Percentiles rank a stretch among this genome's conserved stretches.
These are phyloP conservation scores for Amblyjoppa fuscipennis DNA, from an alignment of 2,888 invertebrate genomes.

Conservation along the genomic window DNA sequence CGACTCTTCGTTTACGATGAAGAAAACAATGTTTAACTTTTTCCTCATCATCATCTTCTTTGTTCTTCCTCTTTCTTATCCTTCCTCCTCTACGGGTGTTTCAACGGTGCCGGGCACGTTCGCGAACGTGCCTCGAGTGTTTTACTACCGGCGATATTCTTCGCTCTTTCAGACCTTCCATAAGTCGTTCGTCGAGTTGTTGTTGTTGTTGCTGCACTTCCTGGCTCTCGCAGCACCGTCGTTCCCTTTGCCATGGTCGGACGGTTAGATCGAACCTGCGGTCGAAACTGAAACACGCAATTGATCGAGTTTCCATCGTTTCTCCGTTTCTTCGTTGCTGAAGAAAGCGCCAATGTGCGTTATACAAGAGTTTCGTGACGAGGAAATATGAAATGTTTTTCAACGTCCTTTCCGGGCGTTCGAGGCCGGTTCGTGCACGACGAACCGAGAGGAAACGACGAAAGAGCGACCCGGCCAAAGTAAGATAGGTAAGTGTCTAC, in stretches of 20 bases:
- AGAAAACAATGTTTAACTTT: neutral
- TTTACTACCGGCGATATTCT: slow-evolving; percentile 6
- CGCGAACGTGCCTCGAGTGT: slow-evolving; percentile 11
- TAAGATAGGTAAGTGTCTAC: slow-evolving; percentile 54
- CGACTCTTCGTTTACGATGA: neutral
- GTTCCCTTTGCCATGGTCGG: neutral
- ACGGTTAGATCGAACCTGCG: slow-evolving; percentile 28
- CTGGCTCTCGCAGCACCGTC: neutral
- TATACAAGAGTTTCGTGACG: neutral
- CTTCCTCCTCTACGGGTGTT: no score
- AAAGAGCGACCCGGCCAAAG: neutral
- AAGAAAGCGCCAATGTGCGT: neutral
- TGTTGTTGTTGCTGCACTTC: slow-evolving; percentile 1
- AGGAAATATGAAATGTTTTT: neutral
- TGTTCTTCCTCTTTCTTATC: no score
- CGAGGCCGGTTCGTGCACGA: neutral
- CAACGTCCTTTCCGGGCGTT: neutral
- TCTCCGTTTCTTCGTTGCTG: slow-evolving; percentile 8
- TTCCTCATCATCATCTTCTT: neutral
- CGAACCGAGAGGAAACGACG: slow-evolving; percentile 22
- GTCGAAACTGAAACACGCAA: slow-evolving; percentile 32
- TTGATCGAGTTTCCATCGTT: slow-evolving; percentile 8
- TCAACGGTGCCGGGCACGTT: neutral
- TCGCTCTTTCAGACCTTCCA: neutral
- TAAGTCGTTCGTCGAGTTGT: slow-evolving; percentile 1